Conservation (phyloP, 2,797 vertebrate species). For the Bovichtus variegatus region DNA sequence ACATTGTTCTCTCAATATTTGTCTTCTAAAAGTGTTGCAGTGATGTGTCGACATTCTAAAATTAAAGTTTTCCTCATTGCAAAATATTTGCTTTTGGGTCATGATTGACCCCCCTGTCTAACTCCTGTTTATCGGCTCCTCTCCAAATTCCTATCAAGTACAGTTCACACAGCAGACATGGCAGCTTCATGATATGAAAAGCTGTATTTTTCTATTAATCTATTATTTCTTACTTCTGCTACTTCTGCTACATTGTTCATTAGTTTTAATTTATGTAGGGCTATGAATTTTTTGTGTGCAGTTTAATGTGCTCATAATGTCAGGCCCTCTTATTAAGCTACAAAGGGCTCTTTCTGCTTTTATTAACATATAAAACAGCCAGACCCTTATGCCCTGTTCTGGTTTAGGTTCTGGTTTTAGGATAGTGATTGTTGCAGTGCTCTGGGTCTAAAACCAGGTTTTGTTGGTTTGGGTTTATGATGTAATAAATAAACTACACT, state of each 20-base stretch:
- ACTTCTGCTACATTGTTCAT: not conserved
- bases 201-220: not conserved
- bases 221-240: not conserved
- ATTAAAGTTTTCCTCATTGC: not conserved
- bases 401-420: not conserved
- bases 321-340: conserved; percentile 3
- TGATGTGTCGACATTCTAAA: not conserved
- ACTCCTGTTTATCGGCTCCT: too few species aligned
- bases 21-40: not conserved
- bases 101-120: too few species aligned
- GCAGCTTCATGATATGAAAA: not conserved
- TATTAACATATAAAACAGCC: conserved; percentile 22
- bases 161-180: not conserved
- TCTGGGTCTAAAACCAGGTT: conserved; percentile 8
- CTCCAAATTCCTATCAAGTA: not conserved
- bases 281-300: not conserved
- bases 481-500: not conserved
- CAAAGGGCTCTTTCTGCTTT: conserved; percentile 41
- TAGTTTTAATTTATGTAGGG: not conserved
- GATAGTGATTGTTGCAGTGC: conserved; percentile 1
- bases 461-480: not conserved
- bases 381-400: not conserved
- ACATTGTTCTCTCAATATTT: not conserved
- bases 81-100: too few species aligned
- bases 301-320: not conserved